Base-by-base conservation (phyloP, 23 tunicate species). In the Diplosoma virens region DNA sequence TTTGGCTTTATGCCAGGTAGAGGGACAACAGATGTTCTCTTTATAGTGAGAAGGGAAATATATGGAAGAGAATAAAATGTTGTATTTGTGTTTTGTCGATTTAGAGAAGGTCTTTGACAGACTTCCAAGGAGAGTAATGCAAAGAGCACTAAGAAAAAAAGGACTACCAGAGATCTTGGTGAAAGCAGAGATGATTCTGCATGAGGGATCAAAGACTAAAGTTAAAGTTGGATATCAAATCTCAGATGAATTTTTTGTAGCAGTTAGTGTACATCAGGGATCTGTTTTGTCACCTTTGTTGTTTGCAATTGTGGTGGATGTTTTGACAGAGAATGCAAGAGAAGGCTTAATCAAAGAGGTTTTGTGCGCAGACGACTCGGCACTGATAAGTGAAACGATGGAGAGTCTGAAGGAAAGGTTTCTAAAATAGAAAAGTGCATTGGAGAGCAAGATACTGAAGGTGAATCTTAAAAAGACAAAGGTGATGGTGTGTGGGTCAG, bases 11-110 rank as follows among this genome's bases (percentile, higher is more conserved):
- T 64, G 71, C 71, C 71, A 4, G 71, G 33, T 25, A 64, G 20
- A 24, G 37, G 71, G 20, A 32, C 71, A 27, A 64, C 34, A 27
- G 37, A 64, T 64, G 71, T 35, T 3, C 14, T 64, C 9, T 64
- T 64, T 27, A 4, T 32, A 30, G 71, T 64, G 20, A 25, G 71
- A 27, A 64, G 71, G 20, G 29, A 23, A 23, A 27, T 27, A 64
- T 27, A 18, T 18, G 5, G 71, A 25, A 7, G 29, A 23, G n/a
- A 36, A 64, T 9, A 64, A 64, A 32, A 23, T 18, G 4, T 23
- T 64, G 71, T 64, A 64, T 35, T 25, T 64, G 71, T 64, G 71
- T n/a, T 64, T 64, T 64, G 71, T 27, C 14, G 71, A 64, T 64
- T 64, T 64, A 35, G 34, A 64, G 20, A 64, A 64, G 37, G 71